These are phyloP conservation scores for Auanema sp. DNA, from an alignment of 2,888 invertebrate species.

Conservation along the genomic window DNA sequence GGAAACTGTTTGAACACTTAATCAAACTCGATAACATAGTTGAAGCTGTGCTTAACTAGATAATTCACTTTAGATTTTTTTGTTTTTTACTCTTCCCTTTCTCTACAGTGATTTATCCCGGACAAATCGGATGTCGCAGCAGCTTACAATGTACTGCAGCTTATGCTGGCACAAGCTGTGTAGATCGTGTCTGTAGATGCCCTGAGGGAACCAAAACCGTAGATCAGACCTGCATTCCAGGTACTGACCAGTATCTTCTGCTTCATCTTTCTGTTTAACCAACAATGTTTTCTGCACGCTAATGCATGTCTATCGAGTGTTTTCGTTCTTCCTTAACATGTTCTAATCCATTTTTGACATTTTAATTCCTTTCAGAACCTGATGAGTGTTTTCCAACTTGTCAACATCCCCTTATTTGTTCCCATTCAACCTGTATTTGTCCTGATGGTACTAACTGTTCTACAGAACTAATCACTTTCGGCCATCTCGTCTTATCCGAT, in stretches of 20 bases:
- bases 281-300: not conserved
- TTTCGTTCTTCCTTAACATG: not conserved
- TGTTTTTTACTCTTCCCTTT: not conserved
- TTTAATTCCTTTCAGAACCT: not conserved
- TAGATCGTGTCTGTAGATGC: constrained; percentile 60
- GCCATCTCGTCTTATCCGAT: too few species aligned
- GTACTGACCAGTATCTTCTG: constrained; percentile 29
- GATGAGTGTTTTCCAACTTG: constrained; percentile 22
- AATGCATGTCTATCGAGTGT: not conserved
- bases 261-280: not conserved
- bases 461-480: constrained; percentile 4
- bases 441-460: constrained; percentile 3
- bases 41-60: too few species aligned
- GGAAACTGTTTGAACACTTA: too few species aligned
- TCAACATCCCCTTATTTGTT: constrained; percentile 9
- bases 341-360: not conserved
- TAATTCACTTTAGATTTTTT: not conserved
- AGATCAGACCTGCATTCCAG: constrained; percentile 63
- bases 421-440: constrained; percentile 11
- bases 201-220: constrained; percentile 60
- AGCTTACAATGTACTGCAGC: constrained; percentile 62
- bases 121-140: constrained; percentile 61
- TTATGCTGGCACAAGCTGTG: constrained; percentile 56
- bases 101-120: constrained; percentile 62
- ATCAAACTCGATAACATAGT: too few species aligned